Evolutionary conservation across 2,113 vertebrate species (phyloP).

Genomic region (Stegostoma tigrinum): DNA sequence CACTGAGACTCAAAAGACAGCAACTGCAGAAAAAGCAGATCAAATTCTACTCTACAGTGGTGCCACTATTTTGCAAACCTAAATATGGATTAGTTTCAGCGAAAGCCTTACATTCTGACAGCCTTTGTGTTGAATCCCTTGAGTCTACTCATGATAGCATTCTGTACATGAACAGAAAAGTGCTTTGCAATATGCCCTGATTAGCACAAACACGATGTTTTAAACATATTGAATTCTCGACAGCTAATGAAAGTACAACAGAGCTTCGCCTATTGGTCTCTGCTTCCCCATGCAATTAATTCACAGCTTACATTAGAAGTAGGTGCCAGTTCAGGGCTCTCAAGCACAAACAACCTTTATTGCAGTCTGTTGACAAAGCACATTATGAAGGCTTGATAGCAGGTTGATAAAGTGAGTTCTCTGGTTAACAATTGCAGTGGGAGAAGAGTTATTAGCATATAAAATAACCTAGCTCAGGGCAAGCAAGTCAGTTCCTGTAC

Average conservation of each 20-base stretch:
- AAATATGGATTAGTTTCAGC: slow-evolving; percentile 31
- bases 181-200: not conserved
- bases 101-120: not conserved
- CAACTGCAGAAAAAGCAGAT: not conserved
- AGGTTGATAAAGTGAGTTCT: slow-evolving; percentile 8
- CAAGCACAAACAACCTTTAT: not conserved
- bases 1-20: not conserved
- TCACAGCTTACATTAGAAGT: not conserved
- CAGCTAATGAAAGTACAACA: not conserved
- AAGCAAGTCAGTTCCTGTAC: slow-evolving; percentile 30
- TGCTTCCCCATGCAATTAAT: not conserved
- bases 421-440: not conserved
- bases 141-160: not conserved
- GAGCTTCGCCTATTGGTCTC: not conserved
- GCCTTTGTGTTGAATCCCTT: not conserved
- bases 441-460: not conserved
- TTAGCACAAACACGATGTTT: not conserved
- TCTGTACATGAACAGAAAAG: not conserved
- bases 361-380: not conserved
- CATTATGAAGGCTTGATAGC: not conserved
- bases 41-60: not conserved
- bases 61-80: slow-evolving; percentile 13
- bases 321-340: not conserved
- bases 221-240: not conserved
- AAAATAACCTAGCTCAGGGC: not conserved